Conservation (phyloP, 2,113 vertebrate genomes). For the Accipiter virgatus region DNA sequence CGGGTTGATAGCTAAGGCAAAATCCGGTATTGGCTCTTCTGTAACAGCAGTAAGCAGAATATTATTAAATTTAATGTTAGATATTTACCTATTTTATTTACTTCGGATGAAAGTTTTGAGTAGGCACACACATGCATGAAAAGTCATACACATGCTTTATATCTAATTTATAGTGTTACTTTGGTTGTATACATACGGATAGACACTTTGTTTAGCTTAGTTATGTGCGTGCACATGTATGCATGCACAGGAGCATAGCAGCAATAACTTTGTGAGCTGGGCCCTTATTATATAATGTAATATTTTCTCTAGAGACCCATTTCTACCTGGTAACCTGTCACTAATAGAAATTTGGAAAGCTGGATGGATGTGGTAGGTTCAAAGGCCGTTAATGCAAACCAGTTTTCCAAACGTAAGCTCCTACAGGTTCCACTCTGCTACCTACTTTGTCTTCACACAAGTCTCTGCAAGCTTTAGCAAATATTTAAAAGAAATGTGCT, state of each 20-base stretch:
- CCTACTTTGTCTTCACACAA: not conserved
- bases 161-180: not conserved
- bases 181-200: not conserved
- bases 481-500: not conserved
- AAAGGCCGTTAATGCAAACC: not conserved
- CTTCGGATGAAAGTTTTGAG: not conserved
- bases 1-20: not conserved
- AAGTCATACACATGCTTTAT: not conserved
- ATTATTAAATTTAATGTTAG: not conserved
- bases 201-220: not conserved
- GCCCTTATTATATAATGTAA: not conserved
- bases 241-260: not conserved
- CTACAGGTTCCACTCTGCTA: not conserved
- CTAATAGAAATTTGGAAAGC: not conserved
- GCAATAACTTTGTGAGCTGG: not conserved
- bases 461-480: not conserved
- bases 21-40: not conserved
- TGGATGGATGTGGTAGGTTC: not conserved
- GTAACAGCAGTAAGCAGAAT: not conserved
- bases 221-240: not conserved
- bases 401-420: not conserved
- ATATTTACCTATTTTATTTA: not conserved
- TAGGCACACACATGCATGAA: fast-evolving
- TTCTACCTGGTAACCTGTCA: not conserved
- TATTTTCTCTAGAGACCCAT: not conserved